Evolutionary conservation across 2,113 vertebrate species (phyloP), one percentile per base, ranked within the genome.

Genomic region (Lophotis ruficrista): DNA sequence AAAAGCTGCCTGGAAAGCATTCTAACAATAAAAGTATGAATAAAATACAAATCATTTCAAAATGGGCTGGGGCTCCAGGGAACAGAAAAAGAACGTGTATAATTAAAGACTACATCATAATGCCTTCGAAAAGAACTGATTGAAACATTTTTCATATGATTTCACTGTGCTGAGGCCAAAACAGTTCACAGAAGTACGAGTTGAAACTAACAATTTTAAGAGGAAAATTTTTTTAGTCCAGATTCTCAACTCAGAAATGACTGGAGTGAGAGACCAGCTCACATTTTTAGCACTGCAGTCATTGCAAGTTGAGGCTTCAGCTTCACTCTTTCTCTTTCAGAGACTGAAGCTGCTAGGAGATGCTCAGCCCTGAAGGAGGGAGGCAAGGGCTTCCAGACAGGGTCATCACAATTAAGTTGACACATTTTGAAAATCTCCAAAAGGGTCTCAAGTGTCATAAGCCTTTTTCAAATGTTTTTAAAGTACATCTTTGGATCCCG

Each of bases 11-110:
- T 83, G 71, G 62, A 90, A 91, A 87, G 12, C 31, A 79, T 88
- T 86, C 38, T 90, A 87, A 83, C 79, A 83, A 88, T 94, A 73
- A 94, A 87, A 92, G 17, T 45, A 87, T 87, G 77, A 94, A 91
- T 71, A 89, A 96, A 93, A 93, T 64, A 41, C 51, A 71, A 91
- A 75, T 78, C 3, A 91, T 78, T 75, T 91, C 30, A 75, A 48
- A 69, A 94, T 62, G 33, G 58, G 11, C 43, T 92, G 22, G 18
- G 28, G 43, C 64, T 90, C 58, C 0, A 0, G 20, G 60, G 61
- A 91, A 47, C 6, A 54, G 60, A 65, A 81, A 75, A 94, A 70
- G 19, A 89, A 70, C 3, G 7, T 71, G 60, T 75, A 78, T 95
- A 96, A 94, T 89, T 89, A 94, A 94, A 91, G 61, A 75, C 72